Evolutionary conservation across 2,888 invertebrate genomes (phyloP).

Genomic region (Sarcophaga caerulescens): DNA sequence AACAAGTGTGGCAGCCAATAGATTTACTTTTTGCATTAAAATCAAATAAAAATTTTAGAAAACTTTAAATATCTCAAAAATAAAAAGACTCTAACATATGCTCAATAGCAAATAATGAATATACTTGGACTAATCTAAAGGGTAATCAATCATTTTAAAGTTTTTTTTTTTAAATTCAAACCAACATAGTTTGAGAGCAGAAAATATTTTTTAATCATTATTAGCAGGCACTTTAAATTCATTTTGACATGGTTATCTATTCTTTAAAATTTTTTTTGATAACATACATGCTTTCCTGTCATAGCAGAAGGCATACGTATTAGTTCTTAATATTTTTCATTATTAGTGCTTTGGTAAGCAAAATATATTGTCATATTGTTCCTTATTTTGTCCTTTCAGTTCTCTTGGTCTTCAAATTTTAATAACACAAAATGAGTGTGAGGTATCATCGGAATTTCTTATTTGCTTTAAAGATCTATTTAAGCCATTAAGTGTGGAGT

Average conservation of each 20-base stretch:
- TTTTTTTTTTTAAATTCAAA: neutral
- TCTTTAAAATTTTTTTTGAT: no score
- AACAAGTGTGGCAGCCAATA: neutral
- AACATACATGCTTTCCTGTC: no score
- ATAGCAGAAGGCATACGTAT: no score
- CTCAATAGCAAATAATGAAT: neutral
- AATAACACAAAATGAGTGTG: no score
- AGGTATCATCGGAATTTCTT: no score
- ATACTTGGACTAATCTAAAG: constrained; percentile 61
- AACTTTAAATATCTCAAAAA: neutral
- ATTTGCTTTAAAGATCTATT: no score
- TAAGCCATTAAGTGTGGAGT: no score
- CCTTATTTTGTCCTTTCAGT: no score
- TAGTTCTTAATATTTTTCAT: no score
- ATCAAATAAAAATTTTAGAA: constrained; percentile 10
- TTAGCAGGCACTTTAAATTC: constrained; percentile 64
- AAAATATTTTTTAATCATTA: constrained; percentile 67
- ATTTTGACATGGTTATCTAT: constrained; percentile 53
- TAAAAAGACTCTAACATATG: constrained; percentile 34
- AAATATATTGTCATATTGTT: no score
- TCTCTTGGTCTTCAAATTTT: no score
- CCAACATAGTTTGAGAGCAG: constrained; percentile 2
- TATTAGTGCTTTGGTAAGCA: no score
- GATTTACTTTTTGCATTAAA: constrained; percentile 24
- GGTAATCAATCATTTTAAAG: constrained; percentile 69